phyloP scores from a whole-genome alignment of 1,140 invertebrate genomes.

The Nilaparvata lugens region DNA sequence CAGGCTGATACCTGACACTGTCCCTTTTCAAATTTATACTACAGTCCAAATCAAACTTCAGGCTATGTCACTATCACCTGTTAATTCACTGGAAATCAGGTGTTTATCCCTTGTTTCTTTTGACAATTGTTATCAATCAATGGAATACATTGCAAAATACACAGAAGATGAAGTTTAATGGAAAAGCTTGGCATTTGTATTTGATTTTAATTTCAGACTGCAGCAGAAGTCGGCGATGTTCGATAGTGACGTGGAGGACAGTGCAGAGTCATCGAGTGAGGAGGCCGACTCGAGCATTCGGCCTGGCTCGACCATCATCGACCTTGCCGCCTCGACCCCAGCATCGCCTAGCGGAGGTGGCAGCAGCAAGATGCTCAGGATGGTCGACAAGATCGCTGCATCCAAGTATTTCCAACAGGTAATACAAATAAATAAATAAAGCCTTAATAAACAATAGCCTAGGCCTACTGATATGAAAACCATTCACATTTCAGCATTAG shows the following conservation, averaged over 20 bases:
- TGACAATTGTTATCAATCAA: no score
- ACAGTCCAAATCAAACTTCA: no score
- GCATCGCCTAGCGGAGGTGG: not conserved
- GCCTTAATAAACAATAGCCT: slow-evolving; percentile 22
- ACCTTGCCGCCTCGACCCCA: not conserved
- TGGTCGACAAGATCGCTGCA: slow-evolving; percentile 83
- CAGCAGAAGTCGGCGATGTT: slow-evolving; percentile 46
- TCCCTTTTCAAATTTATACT: no score
- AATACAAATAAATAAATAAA: no score
- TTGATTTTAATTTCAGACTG: no score
- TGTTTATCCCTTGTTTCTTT: not conserved
- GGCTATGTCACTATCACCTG: no score
- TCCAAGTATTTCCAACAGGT: slow-evolving; percentile 84
- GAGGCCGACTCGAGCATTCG: slow-evolving; percentile 5
- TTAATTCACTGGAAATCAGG: not conserved
- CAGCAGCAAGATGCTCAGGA: slow-evolving; percentile 62
- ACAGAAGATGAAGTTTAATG: no score
- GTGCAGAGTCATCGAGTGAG: slow-evolving; percentile 81
- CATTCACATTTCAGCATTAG: no score
- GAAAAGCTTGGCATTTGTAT: no score
- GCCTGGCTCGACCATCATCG: not conserved
- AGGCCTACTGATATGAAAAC: no score
- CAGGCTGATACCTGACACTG: no score
- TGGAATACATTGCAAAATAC: no score
- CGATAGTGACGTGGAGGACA: slow-evolving; percentile 83